These are phyloP conservation scores for Papilio polyxenes DNA, from an alignment of 1,140 invertebrate genomes.

Conservation along the genomic window DNA sequence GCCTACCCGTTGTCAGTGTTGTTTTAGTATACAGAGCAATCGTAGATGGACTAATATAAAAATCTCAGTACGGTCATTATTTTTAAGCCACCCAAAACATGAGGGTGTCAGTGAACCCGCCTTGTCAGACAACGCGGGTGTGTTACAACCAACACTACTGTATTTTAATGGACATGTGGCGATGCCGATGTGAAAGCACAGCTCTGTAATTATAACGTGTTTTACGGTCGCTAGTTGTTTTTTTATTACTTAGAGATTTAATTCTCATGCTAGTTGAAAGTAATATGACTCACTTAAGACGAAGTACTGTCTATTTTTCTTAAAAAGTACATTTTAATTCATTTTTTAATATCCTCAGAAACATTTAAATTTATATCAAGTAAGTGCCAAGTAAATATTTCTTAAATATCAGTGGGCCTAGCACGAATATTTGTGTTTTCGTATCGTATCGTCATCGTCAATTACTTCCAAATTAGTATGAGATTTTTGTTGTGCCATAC, in stretches of 20 bases:
- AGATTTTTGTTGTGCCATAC: no score
- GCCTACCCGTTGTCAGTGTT: no score
- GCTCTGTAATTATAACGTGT: constrained; percentile 33
- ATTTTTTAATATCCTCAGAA: not conserved
- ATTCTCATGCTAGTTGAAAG: constrained; percentile 36
- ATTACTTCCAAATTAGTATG: no score
- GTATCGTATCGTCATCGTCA: no score
- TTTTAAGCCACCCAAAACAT: constrained; percentile 28
- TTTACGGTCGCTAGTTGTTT: constrained; percentile 33
- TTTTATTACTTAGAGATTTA: constrained; percentile 27
- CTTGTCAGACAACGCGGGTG: constrained; percentile 5
- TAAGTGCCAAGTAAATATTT: no score
- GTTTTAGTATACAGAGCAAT: no score
- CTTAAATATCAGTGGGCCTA: no score
- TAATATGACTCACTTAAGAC: constrained; percentile 20
- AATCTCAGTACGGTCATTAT: not conserved
- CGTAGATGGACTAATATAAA: not conserved
- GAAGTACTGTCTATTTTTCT: constrained; percentile 14
- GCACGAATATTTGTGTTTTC: no score
- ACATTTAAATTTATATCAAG: not conserved
- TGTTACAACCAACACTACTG: constrained; percentile 17
- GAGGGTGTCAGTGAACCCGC: constrained; percentile 13
- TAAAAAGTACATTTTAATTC: not conserved
- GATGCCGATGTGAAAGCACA: constrained; percentile 29
- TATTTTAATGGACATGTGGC: constrained; percentile 39